Evolutionary conservation across 2,888 invertebrate species (phyloP).

Genomic region (Drosophila tanythrix): DNA sequence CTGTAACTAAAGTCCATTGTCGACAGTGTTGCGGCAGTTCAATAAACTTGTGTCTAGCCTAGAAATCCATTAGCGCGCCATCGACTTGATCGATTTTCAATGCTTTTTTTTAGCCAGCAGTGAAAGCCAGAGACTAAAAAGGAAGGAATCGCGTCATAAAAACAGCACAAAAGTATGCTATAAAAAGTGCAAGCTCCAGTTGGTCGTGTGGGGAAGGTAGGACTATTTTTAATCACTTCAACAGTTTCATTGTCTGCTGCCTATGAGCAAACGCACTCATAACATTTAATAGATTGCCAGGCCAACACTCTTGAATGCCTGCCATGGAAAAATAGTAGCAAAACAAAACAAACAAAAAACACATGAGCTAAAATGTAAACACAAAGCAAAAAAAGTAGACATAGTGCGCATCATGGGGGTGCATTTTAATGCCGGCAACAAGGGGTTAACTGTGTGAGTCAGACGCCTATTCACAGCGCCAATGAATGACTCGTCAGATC

Average conservation of each 20-base stretch:
- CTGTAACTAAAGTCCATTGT: slow-evolving; percentile 31
- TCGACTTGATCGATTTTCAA: slow-evolving; percentile 71
- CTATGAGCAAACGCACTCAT: slow-evolving; percentile 69
- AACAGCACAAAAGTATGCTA: slow-evolving; percentile 40
- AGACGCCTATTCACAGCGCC: slow-evolving; percentile 41
- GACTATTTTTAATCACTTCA: slow-evolving; percentile 80
- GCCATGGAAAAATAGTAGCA: slow-evolving; percentile 50
- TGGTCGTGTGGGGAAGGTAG: slow-evolving; percentile 1
- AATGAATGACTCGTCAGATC: slow-evolving; percentile 43
- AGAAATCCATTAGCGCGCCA: slow-evolving; percentile 73
- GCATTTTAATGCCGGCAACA: slow-evolving; percentile 47
- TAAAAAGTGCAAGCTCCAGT: slow-evolving; percentile 36
- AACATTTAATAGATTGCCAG: slow-evolving; percentile 76
- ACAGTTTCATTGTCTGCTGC: slow-evolving; percentile 72
- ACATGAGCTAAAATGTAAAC: slow-evolving; percentile 34
- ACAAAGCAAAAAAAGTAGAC: slow-evolving; percentile 25
- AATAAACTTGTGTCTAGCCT: slow-evolving; percentile 76
- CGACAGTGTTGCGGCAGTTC: slow-evolving; percentile 46
- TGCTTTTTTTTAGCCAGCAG: slow-evolving; percentile 20
- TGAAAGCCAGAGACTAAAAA: slow-evolving; percentile 16
- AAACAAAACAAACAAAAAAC: slow-evolving; percentile 27
- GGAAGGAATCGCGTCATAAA: slow-evolving; percentile 33
- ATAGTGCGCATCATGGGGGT: slow-evolving; percentile 9
- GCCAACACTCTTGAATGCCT: slow-evolving; percentile 34
- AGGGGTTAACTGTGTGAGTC: slow-evolving; percentile 76